These are phyloP conservation scores for Lithobates sylvaticus DNA, from an alignment of 2,797 vertebrate species.

Conservation along the genomic window DNA sequence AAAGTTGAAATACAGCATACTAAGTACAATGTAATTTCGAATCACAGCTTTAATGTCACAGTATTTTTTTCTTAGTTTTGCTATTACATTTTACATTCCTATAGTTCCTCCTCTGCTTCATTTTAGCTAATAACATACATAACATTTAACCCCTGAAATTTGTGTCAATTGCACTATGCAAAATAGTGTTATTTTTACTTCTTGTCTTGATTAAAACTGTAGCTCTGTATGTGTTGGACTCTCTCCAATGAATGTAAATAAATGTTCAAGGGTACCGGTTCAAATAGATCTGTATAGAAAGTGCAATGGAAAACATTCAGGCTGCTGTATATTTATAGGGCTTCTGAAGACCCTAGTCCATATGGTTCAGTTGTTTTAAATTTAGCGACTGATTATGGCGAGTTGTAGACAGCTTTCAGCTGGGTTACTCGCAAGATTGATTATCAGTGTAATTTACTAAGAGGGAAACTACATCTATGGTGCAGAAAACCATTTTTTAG, in stretches of 20 bases:
- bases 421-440: not conserved
- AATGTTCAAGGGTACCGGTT: constrained; percentile 29
- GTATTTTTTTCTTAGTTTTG: not conserved
- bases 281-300: constrained; percentile 10
- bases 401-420: not conserved
- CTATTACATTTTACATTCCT: not conserved
- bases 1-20: not conserved
- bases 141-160: not conserved
- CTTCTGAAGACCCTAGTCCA: not conserved
- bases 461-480: not conserved
- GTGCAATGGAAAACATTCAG: not conserved
- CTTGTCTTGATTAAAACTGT: constrained; percentile 24
- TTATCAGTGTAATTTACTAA: not conserved
- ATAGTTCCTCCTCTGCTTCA: not conserved
- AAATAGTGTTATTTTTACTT: constrained; percentile 23
- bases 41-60: constrained; percentile 9
- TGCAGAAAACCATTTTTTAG: not conserved
- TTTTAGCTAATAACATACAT: constrained; percentile 11
- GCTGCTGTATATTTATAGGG: constrained; percentile 7
- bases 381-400: not conserved
- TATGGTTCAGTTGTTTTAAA: constrained; percentile 3
- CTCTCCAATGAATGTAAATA: constrained; percentile 18
- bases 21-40: constrained; percentile 5
- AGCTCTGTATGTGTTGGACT: constrained; percentile 30
- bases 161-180: constrained; percentile 11